Conservation (phyloP, 2,797 vertebrate genomes). For the Typhlichthys eigenmanni region DNA sequence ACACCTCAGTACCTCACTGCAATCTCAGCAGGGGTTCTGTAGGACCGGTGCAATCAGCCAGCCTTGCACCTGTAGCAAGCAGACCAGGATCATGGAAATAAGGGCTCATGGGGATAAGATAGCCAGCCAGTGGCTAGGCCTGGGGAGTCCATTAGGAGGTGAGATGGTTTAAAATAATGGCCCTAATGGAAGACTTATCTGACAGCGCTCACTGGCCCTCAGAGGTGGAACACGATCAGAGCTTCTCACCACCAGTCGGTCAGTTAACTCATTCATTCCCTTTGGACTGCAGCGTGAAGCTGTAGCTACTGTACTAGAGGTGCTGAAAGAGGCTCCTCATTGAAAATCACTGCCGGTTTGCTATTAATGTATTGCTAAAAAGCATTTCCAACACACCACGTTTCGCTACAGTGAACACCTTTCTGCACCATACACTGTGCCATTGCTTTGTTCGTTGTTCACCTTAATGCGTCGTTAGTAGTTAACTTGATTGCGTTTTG, state of each 20-base stretch:
- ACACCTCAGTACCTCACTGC: conserved; percentile 53
- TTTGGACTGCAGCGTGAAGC: conserved; percentile 16
- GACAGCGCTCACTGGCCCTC: conserved; percentile 44
- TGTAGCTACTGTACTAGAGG: conserved; percentile 15
- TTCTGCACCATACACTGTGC: not conserved
- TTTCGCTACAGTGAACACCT: conserved; percentile 9
- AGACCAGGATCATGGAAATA: conserved; percentile 13
- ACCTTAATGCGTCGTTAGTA: conserved; percentile 17
- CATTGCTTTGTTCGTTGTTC: conserved; percentile 6
- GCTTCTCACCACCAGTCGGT: conserved; percentile 27
- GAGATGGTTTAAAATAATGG: conserved; percentile 71
- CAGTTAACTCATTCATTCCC: conserved; percentile 33
- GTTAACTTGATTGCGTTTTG: conserved; percentile 45
- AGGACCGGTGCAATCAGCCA: conserved; percentile 47
- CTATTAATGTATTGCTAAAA: not conserved
- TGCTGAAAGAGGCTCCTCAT: conserved; percentile 10
- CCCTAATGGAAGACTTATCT: conserved; percentile 77
- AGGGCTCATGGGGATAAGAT: conserved; percentile 72
- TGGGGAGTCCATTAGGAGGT: conserved; percentile 70
- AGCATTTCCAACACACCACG: too few relatives aligned
- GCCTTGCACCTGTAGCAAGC: conserved; percentile 66
- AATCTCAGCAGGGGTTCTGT: conserved; percentile 42
- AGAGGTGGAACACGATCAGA: conserved; percentile 35
- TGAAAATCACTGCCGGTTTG: conserved; percentile 6
- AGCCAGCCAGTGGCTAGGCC: conserved; percentile 51